phyloP scores from a whole-genome alignment of 2,888 invertebrate genomes.

The Eupsilia transversa region DNA sequence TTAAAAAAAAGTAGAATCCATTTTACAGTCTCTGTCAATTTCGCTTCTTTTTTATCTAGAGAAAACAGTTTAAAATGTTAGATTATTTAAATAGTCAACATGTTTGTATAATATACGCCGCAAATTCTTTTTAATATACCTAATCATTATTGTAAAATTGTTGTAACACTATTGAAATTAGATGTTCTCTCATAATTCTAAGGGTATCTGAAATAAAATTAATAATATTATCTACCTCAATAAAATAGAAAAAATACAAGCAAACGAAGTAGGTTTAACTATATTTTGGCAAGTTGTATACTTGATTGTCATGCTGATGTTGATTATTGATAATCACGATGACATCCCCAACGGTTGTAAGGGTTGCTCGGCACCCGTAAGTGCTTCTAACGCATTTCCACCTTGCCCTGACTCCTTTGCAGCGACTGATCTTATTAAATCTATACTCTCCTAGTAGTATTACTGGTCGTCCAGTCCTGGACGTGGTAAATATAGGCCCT shows the following conservation, averaged over 20 bases:
- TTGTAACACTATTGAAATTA: not conserved
- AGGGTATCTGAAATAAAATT: not conserved
- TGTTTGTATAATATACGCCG: not conserved
- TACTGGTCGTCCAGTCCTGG: constrained; percentile 71
- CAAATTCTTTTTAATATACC: not conserved
- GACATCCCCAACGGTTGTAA: constrained; percentile 71
- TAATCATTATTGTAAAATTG: not conserved
- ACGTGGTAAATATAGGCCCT: constrained; percentile 45
- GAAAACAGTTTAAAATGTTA: not conserved
- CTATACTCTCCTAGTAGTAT: constrained; percentile 72
- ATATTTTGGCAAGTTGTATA: not conserved
- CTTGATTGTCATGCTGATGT: constrained; percentile 21
- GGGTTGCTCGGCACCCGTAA: constrained; percentile 73
- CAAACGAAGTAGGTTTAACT: not conserved
- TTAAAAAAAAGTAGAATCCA: too few species aligned
- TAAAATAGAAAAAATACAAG: not conserved
- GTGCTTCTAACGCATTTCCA: constrained; percentile 77
- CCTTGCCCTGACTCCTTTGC: constrained; percentile 66
- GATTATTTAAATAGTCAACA: not conserved
- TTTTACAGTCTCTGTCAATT: not conserved
- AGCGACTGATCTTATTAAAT: constrained; percentile 72
- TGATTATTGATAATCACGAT: constrained; percentile 63
- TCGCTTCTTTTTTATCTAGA: not conserved
- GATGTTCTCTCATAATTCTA: not conserved
- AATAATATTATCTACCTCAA: not conserved